A percentile compares a stretch with the other conserved stretches of the same genome.
Evolutionary conservation across 1,140 invertebrate species (phyloP).

Genomic region (Rhyacophila brunnea): DNA sequence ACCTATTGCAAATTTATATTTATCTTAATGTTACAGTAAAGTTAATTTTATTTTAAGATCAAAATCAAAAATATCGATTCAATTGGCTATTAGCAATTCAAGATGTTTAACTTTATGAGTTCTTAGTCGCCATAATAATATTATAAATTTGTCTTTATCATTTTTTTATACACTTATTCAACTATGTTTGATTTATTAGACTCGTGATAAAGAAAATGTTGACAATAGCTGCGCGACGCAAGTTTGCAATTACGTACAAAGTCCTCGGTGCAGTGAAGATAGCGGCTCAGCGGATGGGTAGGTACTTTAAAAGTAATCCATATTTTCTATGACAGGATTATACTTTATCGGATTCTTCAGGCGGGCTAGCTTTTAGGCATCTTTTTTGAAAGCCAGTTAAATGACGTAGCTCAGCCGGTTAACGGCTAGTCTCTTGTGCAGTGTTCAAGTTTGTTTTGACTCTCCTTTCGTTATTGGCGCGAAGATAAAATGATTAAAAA

Average conservation of each 20-base stretch:
- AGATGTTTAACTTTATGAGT: too few relatives aligned
- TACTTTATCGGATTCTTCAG: slow-evolving; percentile 34
- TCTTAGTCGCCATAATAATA: too few relatives aligned
- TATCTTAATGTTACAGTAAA: too few relatives aligned
- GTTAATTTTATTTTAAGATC: too few relatives aligned
- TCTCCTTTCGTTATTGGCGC: background rate
- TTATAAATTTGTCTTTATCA: too few relatives aligned
- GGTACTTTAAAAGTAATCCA: slow-evolving; percentile 31
- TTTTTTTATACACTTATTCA: too few relatives aligned
- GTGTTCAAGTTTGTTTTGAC: too few relatives aligned
- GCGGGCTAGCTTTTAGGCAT: slow-evolving; percentile 26
- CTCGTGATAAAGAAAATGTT: background rate
- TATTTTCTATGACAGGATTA: slow-evolving; percentile 36
- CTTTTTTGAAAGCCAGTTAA: slow-evolving; percentile 24
- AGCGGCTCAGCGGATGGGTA: slow-evolving; percentile 13
- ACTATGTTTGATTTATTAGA: too few relatives aligned
- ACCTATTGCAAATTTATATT: too few relatives aligned
- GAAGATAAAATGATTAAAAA: background rate
- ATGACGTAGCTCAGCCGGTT: slow-evolving; percentile 11
- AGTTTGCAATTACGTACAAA: slow-evolving; percentile 27
- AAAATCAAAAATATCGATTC: too few relatives aligned
- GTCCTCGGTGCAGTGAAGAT: slow-evolving; percentile 26
- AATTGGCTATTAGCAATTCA: too few relatives aligned
- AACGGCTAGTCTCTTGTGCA: slow-evolving; percentile 1
- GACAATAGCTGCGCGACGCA: background rate